A percentile compares a stretch with the other conserved stretches of the same genome.
Evolutionary conservation across 2,888 invertebrate genomes (phyloP).

Genomic region (Nomada lathburiana): DNA sequence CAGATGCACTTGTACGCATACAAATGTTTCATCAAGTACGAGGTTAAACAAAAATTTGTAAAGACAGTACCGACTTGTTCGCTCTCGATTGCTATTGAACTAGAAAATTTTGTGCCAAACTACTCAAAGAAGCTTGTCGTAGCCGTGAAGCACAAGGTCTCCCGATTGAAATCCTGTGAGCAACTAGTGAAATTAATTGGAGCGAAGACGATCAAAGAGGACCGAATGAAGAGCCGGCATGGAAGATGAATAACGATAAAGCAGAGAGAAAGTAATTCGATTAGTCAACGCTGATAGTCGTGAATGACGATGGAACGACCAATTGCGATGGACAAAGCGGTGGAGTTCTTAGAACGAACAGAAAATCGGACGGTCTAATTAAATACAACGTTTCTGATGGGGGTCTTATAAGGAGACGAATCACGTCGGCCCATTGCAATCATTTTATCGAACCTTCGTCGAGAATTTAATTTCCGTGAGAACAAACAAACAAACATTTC

Average conservation of each 20-base stretch:
- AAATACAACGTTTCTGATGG: neutral
- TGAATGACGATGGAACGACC: slow-evolving; percentile 34
- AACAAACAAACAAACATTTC: slow-evolving; percentile 4
- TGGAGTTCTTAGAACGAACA: slow-evolving; percentile 44
- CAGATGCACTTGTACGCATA: too few species aligned
- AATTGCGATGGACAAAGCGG: slow-evolving; percentile 25
- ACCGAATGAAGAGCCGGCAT: neutral
- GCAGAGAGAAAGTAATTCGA: slow-evolving; percentile 39
- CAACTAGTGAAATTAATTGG: slow-evolving; percentile 8
- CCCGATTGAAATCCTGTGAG: neutral
- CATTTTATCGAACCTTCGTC: slow-evolving; percentile 1
- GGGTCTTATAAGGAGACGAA: slow-evolving; percentile 14
- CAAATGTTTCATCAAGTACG: too few species aligned
- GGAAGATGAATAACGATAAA: slow-evolving; percentile 30
- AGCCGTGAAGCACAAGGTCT: neutral
- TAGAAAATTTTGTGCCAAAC: too few species aligned
- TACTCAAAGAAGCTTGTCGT: too few species aligned
- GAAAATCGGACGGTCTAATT: slow-evolving; percentile 36
- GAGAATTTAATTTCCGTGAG: slow-evolving; percentile 40
- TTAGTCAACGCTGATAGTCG: slow-evolving; percentile 24
- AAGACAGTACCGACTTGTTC: too few species aligned
- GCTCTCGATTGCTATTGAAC: too few species aligned
- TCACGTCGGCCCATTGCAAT: neutral
- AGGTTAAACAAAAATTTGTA: too few species aligned
- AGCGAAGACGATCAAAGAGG: slow-evolving; percentile 6